phyloP scores from a whole-genome alignment of 2,888 invertebrate species.

The Craniophora ligustri region DNA sequence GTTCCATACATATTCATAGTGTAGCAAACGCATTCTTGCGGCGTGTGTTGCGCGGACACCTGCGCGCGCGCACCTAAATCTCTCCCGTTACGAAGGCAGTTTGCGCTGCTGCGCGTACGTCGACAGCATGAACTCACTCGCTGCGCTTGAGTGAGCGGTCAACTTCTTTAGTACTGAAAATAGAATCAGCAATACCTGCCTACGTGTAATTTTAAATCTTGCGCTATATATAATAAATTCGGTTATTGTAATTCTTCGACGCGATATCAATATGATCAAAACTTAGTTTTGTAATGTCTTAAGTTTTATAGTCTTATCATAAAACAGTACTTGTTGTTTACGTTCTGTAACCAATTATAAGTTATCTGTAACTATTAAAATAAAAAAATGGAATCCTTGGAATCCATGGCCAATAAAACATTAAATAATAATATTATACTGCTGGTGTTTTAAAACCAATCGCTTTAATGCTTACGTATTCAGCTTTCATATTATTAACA shows the following conservation, averaged over 20 bases:
- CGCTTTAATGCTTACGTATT: slow-evolving; percentile 18
- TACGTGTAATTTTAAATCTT: background rate
- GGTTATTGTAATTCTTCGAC: no score
- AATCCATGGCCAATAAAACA: no score
- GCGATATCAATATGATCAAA: no score
- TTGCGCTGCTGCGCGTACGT: slow-evolving; percentile 39
- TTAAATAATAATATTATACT: no score
- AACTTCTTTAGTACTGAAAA: slow-evolving; percentile 23
- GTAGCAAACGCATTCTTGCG: slow-evolving; percentile 37
- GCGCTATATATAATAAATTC: background rate
- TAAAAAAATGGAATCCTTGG: no score
- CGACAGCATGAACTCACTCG: slow-evolving; percentile 19
- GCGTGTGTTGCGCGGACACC: slow-evolving; percentile 39
- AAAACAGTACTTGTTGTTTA: no score
- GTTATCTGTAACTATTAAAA: no score
- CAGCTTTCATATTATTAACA: slow-evolving; percentile 7
- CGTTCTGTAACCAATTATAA: no score
- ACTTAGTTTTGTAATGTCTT: no score
- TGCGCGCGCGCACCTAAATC: slow-evolving; percentile 55
- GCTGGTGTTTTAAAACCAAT: background rate
- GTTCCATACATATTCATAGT: slow-evolving; percentile 44
- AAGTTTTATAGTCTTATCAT: no score
- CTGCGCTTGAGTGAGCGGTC: slow-evolving; percentile 37
- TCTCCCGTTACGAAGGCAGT: slow-evolving; percentile 52
- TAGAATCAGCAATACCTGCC: background rate